These are phyloP conservation scores for Lasioglossum morio DNA, from an alignment of 2,888 invertebrate genomes.

Conservation along the genomic window DNA sequence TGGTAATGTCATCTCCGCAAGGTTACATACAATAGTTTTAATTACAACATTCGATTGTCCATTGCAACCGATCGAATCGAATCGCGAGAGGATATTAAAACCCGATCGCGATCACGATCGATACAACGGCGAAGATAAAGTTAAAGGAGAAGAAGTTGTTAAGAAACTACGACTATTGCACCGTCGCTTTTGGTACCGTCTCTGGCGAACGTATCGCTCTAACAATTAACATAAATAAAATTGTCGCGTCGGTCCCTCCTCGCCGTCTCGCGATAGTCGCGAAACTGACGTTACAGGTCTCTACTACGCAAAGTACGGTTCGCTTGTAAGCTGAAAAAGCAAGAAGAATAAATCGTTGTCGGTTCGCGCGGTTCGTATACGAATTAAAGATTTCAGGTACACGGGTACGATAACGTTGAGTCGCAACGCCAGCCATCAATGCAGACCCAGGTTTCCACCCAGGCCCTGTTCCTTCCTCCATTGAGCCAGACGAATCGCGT, in stretches of 20 bases:
- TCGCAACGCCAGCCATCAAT: conserved; percentile 49
- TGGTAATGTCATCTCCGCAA: conserved; percentile 56
- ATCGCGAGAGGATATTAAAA: background rate
- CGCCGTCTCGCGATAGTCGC: background rate
- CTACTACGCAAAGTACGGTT: conserved; percentile 17
- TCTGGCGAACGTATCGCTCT: conserved; percentile 10
- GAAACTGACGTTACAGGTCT: conserved; percentile 1
- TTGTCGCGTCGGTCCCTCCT: background rate
- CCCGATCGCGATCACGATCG: background rate
- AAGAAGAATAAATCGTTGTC: conserved; percentile 44
- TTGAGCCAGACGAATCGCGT: conserved; percentile 80
- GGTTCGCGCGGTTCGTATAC: conserved; percentile 35
- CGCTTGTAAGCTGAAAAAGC: conserved; percentile 33
- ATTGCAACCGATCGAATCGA: background rate
- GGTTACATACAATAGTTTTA: background rate
- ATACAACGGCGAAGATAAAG: background rate
- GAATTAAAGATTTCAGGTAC: conserved; percentile 65
- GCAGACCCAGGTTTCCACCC: conserved; percentile 74
- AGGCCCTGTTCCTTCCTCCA: conserved; percentile 84
- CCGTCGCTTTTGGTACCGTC: conserved; percentile 46
- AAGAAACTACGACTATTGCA: conserved; percentile 14
- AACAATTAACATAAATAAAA: conserved; percentile 47
- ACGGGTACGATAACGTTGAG: conserved; percentile 53
- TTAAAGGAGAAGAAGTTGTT: conserved; percentile 5
- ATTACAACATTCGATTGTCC: background rate